Evolutionary conservation across 2,797 vertebrate genomes (phyloP), one percentile per base, ranked within the genome.

Genomic region (Botia almorhae): DNA sequence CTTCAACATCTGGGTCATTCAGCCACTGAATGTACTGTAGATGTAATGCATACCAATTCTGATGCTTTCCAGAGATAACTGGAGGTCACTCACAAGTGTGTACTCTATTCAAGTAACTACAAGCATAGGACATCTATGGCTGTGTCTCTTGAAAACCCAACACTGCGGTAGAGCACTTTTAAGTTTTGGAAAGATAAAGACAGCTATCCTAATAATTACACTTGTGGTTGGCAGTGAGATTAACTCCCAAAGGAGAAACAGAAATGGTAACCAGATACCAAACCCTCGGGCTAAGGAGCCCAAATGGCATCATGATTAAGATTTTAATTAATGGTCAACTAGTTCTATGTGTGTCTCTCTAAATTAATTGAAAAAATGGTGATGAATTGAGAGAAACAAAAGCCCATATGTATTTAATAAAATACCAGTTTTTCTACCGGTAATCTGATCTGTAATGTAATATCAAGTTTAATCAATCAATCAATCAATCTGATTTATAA

Each of bases 191-290:
- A 39, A 19, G 68, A 79, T 26, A 48, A 7, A 80, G 61, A 73
- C 29, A 55, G 39, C 26, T 29, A 72, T 73, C 50, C 26, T 36
- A 55, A 56, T 80, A 80, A 80, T 80, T 72, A 61, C 46, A 78
- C n/a, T 21, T 69, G 51, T 72, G 33, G 19, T 10, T 63, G 8
- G 33, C 21, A 73, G 78, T 63, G 26, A 61, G 68, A 63, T 65
- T 65, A 71, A 80, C 33, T 80, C 78, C 23, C 78, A 73, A 65
- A 72, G 36, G 78, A 73, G 69, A 73, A 73, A 65, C 46, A 46
- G 58, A 67, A 10, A 48, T 56, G 21, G 39, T 74, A 33, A 39
- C 46, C 26, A 70, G 58, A 71, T 63, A 48, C 29, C 23, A 72
- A 64, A 26, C 14, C 69, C 77, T 43, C 6, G 39, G 77, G 58